Percentiles rank a stretch among this genome's conserved stretches.
These are phyloP conservation scores for Drosophila watanabei DNA, from an alignment of 1,140 invertebrate genomes.

Conservation along the genomic window DNA sequence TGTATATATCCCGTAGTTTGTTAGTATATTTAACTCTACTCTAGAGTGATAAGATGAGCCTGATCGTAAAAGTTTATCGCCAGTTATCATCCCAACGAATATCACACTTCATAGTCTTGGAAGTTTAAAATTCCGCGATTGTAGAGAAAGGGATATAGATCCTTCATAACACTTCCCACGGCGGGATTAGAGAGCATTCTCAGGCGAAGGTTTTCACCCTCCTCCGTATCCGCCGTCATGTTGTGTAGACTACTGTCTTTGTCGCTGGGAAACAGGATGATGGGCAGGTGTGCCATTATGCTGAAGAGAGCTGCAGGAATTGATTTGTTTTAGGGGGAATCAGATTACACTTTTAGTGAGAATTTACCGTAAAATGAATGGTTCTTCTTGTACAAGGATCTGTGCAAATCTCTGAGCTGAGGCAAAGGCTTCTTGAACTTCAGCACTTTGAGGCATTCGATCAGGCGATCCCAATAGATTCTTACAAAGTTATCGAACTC, in stretches of 20 bases:
- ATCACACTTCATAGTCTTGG: slow-evolving; percentile 45
- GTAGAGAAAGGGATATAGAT: slow-evolving; percentile 69
- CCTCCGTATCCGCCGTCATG: slow-evolving; percentile 41
- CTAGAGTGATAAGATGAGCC: slow-evolving; percentile 4
- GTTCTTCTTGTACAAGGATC: slow-evolving; percentile 61
- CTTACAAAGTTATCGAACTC: slow-evolving; percentile 72
- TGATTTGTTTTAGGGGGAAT: neutral
- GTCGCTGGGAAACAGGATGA: slow-evolving; percentile 66
- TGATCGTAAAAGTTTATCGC: neutral
- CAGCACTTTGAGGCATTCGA: slow-evolving; percentile 60
- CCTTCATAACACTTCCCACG: slow-evolving; percentile 54
- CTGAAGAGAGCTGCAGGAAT: slow-evolving; percentile 58
- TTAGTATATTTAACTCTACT: neutral
- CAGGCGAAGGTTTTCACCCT: slow-evolving; percentile 42
- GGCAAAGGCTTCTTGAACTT: slow-evolving; percentile 74
- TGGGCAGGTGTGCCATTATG: slow-evolving; percentile 49
- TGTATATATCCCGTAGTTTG: neutral
- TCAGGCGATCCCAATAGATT: slow-evolving; percentile 72
- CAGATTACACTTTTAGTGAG: no score
- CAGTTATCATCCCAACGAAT: neutral
- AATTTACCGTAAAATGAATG: slow-evolving; percentile 64
- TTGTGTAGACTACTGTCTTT: slow-evolving; percentile 70
- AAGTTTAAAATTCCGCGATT: slow-evolving; percentile 68
- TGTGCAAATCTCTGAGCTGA: slow-evolving; percentile 75
- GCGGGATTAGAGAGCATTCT: slow-evolving; percentile 56